Evolutionary conservation across 1,140 invertebrate species (phyloP).

Genomic region (Drosophila jambulina): DNA sequence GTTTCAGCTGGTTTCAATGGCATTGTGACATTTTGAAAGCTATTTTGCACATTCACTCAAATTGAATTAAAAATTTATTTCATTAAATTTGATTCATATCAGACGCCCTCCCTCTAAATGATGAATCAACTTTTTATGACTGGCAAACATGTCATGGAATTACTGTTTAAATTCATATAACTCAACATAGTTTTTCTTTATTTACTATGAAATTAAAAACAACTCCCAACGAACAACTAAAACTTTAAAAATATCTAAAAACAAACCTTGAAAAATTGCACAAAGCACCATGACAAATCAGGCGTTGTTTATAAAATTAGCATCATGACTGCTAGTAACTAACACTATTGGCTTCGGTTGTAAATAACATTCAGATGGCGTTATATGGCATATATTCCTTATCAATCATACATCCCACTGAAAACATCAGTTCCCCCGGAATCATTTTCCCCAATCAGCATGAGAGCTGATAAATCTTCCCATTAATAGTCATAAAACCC

Average conservation of each 20-base stretch:
- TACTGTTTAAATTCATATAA: neutral
- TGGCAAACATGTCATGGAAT: neutral
- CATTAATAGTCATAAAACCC: constrained; percentile 17
- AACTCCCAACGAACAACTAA: neutral
- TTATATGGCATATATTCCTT: neutral
- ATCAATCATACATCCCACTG: constrained; percentile 5
- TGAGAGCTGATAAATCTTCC: constrained; percentile 34
- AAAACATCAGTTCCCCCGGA: constrained; percentile 5
- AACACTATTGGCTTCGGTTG: neutral
- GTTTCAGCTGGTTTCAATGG: constrained; percentile 47
- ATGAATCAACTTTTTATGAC: constrained; percentile 31
- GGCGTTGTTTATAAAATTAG: constrained; percentile 6
- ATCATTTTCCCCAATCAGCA: constrained; percentile 33
- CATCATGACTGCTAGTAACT: neutral
- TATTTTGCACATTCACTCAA: constrained; percentile 62
- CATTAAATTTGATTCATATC: constrained; percentile 49
- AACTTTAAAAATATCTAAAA: neutral
- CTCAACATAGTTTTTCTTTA: neutral
- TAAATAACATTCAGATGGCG: neutral
- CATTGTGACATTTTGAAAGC: constrained; percentile 48
- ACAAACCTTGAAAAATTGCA: neutral
- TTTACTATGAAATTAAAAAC: too few relatives aligned
- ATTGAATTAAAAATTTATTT: constrained; percentile 71
- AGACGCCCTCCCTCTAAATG: neutral
- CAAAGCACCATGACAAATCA: constrained; percentile 1